A percentile compares a stretch with the other conserved stretches of the same genome.
phyloP scores from a whole-genome alignment of 2,888 invertebrate genomes.

The Cetonia aurata region DNA sequence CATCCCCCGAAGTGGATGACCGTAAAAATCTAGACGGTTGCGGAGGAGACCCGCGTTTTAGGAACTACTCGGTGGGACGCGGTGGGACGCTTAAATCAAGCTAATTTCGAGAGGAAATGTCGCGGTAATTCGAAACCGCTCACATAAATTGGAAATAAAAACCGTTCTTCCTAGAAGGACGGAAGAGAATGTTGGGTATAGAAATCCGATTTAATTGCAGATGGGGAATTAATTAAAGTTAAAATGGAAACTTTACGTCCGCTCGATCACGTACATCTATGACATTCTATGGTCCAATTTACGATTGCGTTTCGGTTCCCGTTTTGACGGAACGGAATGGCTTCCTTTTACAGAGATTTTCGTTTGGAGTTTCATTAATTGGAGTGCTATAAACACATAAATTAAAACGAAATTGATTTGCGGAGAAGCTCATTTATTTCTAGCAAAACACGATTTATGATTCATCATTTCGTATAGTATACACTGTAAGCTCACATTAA shows the following conservation, averaged over 20 bases:
- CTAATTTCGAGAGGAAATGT: conserved; percentile 10
- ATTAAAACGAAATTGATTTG: not conserved
- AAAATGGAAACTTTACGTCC: conserved; percentile 18
- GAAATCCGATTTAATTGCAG: conserved; percentile 21
- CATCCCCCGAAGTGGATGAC: not conserved
- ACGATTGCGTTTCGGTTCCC: conserved; percentile 1
- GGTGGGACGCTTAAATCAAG: conserved; percentile 2
- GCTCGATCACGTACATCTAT: conserved; percentile 21
- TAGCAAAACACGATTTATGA: too few species aligned
- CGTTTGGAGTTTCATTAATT: conserved; percentile 16
- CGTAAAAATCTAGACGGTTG: conserved; percentile 7
- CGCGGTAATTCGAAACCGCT: not conserved
- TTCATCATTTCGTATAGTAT: too few species aligned
- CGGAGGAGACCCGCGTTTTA: not conserved
- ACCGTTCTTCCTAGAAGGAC: conserved; percentile 1
- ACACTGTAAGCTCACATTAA: too few species aligned
- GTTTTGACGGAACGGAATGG: conserved; percentile 14
- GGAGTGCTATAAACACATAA: not conserved
- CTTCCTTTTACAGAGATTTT: conserved; percentile 5
- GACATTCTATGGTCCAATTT: conserved; percentile 24
- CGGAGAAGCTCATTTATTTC: too few species aligned
- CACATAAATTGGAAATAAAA: conserved; percentile 25
- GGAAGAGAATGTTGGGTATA: not conserved
- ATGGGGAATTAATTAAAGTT: conserved; percentile 30
- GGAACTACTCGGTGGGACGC: not conserved